phyloP scores from a whole-genome alignment of 2,797 vertebrate genomes.

The Sitta carolinensis region DNA sequence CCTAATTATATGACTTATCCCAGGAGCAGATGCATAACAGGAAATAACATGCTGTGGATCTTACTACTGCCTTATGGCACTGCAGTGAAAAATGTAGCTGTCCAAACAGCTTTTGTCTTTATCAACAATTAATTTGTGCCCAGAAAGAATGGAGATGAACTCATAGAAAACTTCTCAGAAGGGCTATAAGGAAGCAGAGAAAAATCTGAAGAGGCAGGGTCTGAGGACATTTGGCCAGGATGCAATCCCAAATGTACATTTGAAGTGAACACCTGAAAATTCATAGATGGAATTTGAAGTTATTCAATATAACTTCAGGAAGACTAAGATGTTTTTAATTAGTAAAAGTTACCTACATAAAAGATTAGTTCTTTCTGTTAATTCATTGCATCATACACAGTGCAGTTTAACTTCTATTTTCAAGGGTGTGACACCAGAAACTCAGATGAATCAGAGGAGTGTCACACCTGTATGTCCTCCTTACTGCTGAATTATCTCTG shows the following conservation, averaged over 20 bases:
- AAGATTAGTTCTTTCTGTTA: background rate
- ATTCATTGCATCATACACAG: background rate
- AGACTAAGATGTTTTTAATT: background rate
- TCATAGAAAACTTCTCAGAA: background rate
- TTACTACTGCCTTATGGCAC: background rate
- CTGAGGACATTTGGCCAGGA: background rate
- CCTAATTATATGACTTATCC: background rate
- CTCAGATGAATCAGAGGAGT: background rate
- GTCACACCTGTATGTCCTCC: background rate
- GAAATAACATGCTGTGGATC: background rate
- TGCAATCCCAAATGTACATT: background rate
- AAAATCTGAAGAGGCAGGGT: background rate
- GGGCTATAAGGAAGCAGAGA: background rate
- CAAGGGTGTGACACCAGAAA: background rate
- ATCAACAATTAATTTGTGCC: background rate
- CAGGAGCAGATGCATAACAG: background rate
- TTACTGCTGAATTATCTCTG: background rate
- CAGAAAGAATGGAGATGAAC: background rate
- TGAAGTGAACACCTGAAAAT: background rate
- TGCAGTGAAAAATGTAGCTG: background rate
- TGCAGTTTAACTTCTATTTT: background rate
- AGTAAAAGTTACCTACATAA: background rate
- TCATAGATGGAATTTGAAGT: background rate
- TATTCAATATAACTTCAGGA: background rate
- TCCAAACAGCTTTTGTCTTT: background rate